Conservation (phyloP, 2,113 vertebrate genomes). For the Bubo blakistoni region DNA sequence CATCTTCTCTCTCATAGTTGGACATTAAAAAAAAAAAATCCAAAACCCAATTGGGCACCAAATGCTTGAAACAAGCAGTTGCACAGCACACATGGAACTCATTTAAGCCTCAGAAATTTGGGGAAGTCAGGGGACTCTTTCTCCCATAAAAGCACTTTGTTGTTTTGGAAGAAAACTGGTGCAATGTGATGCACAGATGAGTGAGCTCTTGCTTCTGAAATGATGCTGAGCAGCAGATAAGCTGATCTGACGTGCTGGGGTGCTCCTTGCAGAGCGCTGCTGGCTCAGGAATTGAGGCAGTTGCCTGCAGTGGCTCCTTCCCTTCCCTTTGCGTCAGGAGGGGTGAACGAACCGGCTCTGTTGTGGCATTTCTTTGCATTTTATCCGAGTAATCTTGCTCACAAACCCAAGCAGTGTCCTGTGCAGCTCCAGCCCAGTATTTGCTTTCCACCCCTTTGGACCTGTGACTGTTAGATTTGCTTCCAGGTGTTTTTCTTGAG, state of each 20-base stretch:
- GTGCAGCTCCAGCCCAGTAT: not conserved
- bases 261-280: not conserved
- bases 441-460: not conserved
- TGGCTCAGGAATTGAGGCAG: not conserved
- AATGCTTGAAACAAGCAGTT: not conserved
- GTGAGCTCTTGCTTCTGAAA: not conserved
- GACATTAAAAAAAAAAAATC: not conserved
- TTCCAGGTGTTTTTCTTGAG: not conserved
- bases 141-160: not conserved
- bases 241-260: not conserved
- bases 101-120: not conserved
- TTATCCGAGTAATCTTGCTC: not conserved
- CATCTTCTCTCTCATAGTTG: not conserved
- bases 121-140: not conserved
- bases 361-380: not conserved
- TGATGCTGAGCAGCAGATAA: not conserved
- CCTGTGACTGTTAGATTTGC: not conserved
- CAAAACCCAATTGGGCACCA: not conserved
- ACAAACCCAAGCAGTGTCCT: fast-evolving
- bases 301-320: not conserved
- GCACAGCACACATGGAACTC: not conserved
- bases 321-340: not conserved
- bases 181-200: constrained; percentile 4
- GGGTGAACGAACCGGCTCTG: fast-evolving
- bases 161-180: constrained; percentile 5